A percentile compares a stretch with the other conserved stretches of the same genome.
Conservation (phyloP, 1,140 invertebrate genomes). For the Schlechtendalia chinensis region DNA sequence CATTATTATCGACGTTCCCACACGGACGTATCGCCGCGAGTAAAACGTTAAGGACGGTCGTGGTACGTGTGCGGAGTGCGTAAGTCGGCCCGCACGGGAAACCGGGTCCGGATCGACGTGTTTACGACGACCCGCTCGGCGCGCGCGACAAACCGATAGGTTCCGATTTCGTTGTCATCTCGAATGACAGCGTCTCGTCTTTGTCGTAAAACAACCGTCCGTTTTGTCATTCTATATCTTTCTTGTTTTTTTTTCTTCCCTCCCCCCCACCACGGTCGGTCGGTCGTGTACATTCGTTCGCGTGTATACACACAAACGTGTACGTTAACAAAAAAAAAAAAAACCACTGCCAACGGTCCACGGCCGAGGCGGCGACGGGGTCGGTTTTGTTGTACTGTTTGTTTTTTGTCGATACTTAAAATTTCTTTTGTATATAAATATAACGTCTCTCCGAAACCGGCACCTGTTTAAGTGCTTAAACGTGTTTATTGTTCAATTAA, state of each 20-base stretch:
- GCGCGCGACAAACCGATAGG: not conserved
- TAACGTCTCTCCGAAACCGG: slow-evolving; percentile 37
- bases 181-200: slow-evolving; percentile 9
- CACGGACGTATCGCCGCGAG: not conserved
- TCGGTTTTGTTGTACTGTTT: slow-evolving; percentile 19
- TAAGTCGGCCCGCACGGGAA: not conserved
- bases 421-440: slow-evolving; percentile 45
- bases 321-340: not conserved
- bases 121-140: not conserved
- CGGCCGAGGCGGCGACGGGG: not conserved
- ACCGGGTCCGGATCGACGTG: not conserved
- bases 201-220: slow-evolving; percentile 18
- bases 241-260: not conserved
- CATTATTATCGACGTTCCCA: not conserved
- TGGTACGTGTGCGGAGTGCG: not conserved
- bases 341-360: slow-evolving; percentile 21
- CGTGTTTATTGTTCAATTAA: slow-evolving; percentile 50
- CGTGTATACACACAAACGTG: not conserved
- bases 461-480: slow-evolving; percentile 50
- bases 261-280: not conserved
- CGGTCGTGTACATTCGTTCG: slow-evolving; percentile 2
- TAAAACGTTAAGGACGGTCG: no score
- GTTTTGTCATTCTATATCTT: slow-evolving; percentile 26
- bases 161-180: slow-evolving; percentile 20
- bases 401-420: slow-evolving; percentile 46